Percentiles rank a stretch among this genome's conserved stretches.
These are phyloP conservation scores for Telenomus remus DNA, from an alignment of 1,140 invertebrate genomes.

Conservation along the genomic window DNA sequence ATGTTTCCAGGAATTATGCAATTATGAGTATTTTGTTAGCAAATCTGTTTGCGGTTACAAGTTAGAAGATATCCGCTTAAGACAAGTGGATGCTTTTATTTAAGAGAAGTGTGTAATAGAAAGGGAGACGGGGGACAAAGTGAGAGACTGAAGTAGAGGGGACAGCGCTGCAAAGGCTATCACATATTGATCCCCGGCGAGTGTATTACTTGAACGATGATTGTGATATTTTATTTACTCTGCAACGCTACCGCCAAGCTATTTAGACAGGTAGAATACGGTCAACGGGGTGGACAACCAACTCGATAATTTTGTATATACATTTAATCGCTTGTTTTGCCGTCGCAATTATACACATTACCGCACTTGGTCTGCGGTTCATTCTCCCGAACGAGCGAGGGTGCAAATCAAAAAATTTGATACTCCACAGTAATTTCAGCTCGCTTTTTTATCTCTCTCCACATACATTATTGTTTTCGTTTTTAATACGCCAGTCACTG, in stretches of 20 bases:
- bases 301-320: background rate
- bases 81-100: too few relatives aligned
- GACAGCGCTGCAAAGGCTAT: slow-evolving; percentile 37
- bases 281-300: background rate
- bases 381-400: background rate
- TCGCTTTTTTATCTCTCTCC: background rate
- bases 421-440: background rate
- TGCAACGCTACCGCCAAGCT: slow-evolving; percentile 23
- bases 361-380: background rate
- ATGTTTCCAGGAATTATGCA: too few relatives aligned
- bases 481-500: slow-evolving; percentile 8
- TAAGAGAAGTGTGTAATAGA: background rate
- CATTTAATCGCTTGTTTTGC: background rate
- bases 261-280: slow-evolving; percentile 8
- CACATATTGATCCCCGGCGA: slow-evolving; percentile 49
- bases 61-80: too few relatives aligned
- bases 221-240: slow-evolving; percentile 52
- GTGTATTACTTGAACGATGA: slow-evolving; percentile 42
- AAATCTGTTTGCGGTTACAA: too few relatives aligned
- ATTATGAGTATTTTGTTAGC: too few relatives aligned
- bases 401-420: background rate
- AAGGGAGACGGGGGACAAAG: slow-evolving; percentile 8
- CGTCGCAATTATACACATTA: background rate
- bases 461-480: slow-evolving; percentile 17
- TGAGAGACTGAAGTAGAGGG: background rate